A percentile compares a stretch with the other conserved stretches of the same genome.
These are phyloP conservation scores for Centropyge bicolor DNA, from an alignment of 2,797 vertebrate species.

Conservation along the genomic window DNA sequence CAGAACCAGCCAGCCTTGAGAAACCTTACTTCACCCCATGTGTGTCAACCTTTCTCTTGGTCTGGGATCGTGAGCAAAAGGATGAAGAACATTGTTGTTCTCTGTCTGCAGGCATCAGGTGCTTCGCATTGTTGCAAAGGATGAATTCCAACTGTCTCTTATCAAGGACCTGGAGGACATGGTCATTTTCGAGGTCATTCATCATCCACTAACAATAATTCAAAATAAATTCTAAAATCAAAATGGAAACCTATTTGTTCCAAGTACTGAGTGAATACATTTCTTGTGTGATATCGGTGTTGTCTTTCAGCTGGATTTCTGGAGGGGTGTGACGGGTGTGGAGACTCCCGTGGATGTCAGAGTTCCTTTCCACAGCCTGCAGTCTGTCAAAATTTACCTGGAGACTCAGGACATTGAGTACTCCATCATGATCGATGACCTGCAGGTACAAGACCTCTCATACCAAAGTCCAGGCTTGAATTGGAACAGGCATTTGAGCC, in stretches of 20 bases:
- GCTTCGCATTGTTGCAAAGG: neutral
- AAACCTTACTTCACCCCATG: neutral
- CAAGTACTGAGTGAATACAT: no score
- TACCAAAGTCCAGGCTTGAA: no score
- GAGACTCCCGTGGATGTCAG: conserved; percentile 86
- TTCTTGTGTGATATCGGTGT: neutral
- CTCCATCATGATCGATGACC: conserved; percentile 89
- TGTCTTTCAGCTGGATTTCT: conserved; percentile 90
- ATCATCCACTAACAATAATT: no score
- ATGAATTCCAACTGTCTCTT: conserved; percentile 1
- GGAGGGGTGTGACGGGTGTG: conserved; percentile 78
- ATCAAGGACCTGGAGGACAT: conserved; percentile 8
- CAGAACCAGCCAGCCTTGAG: neutral
- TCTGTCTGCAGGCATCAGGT: conserved; percentile 4
- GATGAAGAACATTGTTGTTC: neutral
- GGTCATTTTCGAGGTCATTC: neutral
- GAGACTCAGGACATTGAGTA: conserved; percentile 83
- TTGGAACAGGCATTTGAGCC: no score
- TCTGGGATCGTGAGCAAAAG: neutral
- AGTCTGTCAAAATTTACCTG: conserved; percentile 88
- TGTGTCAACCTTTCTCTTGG: neutral
- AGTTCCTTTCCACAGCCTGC: conserved; percentile 88
- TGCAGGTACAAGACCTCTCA: conserved; percentile 89
- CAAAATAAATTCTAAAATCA: no score
- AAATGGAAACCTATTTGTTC: no score